Percentiles rank a stretch among this genome's conserved stretches.
These are phyloP conservation scores for Aegithalos caudatus DNA, from an alignment of 2,113 vertebrate species.

Conservation along the genomic window DNA sequence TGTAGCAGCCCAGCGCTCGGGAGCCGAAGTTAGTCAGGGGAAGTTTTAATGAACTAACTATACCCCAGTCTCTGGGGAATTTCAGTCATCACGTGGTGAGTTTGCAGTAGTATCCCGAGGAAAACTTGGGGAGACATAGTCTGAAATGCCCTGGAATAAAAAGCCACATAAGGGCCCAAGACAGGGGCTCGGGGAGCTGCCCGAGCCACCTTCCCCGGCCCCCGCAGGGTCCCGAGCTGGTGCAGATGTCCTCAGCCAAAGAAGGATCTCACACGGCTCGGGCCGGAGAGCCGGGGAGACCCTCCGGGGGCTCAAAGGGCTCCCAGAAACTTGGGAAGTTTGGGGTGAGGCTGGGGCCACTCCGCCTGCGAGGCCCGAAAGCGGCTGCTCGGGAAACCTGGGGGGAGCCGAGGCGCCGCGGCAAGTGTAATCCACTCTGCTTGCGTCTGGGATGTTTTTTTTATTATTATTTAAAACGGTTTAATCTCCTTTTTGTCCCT, in stretches of 20 bases:
- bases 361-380: background rate
- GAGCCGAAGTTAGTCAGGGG: background rate
- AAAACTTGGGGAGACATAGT: background rate
- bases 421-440: constrained; percentile 57
- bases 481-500: constrained; percentile 72
- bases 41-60: background rate
- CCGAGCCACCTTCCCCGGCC: background rate
- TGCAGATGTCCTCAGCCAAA: background rate
- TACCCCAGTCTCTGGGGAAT: background rate
- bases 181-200: background rate
- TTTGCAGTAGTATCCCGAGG: background rate
- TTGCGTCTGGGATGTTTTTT: constrained; percentile 40
- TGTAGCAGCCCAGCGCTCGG: background rate
- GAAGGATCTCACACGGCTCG: background rate
- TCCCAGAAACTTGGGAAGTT: background rate
- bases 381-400: background rate
- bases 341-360: background rate
- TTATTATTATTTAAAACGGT: constrained; percentile 71
- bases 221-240: background rate
- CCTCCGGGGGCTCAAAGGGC: background rate
- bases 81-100: background rate
- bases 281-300: background rate
- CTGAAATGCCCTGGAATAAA: background rate
- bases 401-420: background rate
- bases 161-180: fast-evolving